phyloP scores from a whole-genome alignment of 2,113 vertebrate species.

The Hippopotamus amphibius region DNA sequence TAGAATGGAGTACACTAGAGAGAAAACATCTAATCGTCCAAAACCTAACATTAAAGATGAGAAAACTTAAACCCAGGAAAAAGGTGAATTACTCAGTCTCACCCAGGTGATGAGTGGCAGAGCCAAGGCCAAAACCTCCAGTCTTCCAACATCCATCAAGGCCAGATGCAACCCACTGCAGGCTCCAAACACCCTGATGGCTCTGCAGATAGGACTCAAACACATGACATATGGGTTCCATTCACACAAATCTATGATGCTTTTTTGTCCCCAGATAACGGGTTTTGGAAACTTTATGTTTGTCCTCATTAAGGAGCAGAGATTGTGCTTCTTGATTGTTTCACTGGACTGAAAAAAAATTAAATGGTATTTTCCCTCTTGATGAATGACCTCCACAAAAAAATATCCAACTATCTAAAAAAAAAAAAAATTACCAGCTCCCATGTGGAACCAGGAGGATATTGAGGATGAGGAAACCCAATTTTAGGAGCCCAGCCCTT shows the following conservation, averaged over 20 bases:
- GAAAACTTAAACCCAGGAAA: background rate
- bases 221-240: background rate
- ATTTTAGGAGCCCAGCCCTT: background rate
- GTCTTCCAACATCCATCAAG: background rate
- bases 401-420: background rate
- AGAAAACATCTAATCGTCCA: background rate
- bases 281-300: background rate
- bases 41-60: background rate
- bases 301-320: background rate
- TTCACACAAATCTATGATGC: background rate
- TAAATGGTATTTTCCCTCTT: background rate
- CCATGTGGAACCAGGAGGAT: background rate
- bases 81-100: background rate
- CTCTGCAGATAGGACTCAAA: background rate
- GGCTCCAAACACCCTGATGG: background rate
- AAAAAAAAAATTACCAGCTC: background rate
- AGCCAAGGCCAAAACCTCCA: background rate
- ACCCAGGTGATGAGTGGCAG: background rate
- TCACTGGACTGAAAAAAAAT: background rate
- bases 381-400: background rate
- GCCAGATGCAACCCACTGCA: too few relatives aligned
- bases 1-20: background rate
- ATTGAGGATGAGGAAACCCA: accelerated
- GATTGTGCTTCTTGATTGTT: background rate
- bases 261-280: background rate